Evolutionary conservation across 2,113 vertebrate species (phyloP).

Genomic region (Xiphophorus couchianus): DNA sequence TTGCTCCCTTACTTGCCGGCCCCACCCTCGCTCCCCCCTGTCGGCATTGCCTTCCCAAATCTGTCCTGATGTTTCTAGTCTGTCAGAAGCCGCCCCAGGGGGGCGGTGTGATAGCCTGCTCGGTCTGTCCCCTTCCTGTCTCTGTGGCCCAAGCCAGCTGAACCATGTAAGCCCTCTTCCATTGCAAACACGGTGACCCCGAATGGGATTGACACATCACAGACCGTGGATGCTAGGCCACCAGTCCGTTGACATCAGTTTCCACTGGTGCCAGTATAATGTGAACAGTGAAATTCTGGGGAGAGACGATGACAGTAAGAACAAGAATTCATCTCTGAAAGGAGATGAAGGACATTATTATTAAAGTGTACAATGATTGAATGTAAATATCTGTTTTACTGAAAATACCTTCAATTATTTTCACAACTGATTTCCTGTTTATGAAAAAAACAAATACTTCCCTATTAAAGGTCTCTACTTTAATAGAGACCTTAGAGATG

Average conservation of each 20-base stretch:
- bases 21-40: conserved; percentile 81
- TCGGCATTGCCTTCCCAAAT: conserved; percentile 89
- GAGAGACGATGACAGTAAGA: conserved; percentile 17
- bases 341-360: conserved; percentile 3
- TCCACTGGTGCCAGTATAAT: conserved; percentile 73
- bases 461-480: too few species aligned
- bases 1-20: conserved; percentile 77
- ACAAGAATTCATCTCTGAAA: neutral
- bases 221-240: conserved; percentile 79
- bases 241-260: conserved; percentile 80
- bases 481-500: too few species aligned
- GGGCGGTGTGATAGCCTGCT: conserved; percentile 72
- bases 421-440: conserved; percentile 24
- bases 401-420: conserved; percentile 28
- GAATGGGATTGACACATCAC: conserved; percentile 86
- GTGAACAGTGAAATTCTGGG: conserved; percentile 31
- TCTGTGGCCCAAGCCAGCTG: conserved; percentile 88
- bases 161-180: conserved; percentile 88
- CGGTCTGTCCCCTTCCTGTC: conserved; percentile 68
- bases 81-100: conserved; percentile 88
- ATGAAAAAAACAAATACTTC: conserved; percentile 21
- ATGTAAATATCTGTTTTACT: conserved; percentile 43
- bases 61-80: conserved; percentile 90
- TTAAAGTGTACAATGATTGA: neutral
- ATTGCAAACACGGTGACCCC: conserved; percentile 81